Base-by-base conservation (phyloP, 2,888 invertebrate genomes). In the Cephonodes hylas region DNA sequence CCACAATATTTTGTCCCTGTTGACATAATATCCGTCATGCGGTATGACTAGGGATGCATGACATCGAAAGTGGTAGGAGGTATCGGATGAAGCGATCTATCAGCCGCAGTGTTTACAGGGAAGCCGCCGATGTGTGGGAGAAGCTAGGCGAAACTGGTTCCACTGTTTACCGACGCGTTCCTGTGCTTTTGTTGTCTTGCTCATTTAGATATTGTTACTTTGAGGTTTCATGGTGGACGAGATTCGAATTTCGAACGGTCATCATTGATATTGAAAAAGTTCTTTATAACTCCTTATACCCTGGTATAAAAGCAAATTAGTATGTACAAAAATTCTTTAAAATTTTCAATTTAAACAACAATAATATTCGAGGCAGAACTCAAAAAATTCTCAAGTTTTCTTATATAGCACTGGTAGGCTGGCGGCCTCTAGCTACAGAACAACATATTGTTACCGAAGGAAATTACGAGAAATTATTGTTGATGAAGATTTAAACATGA, bases 61-160 rank as follows among this genome's bases (percentile, higher is more conserved):
- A 76, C 74, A 79, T 77, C 65, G 68, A 73, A 74, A 77, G 77
- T 78, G 80, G 79, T 77, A 75, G 68, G 67, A 79, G 78, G 84
- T 89, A 89, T 91, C 89, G 77, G 79, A 86, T 90, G 84, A 88
- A 86, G 86, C 88, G 85, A 88, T 87, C 84, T 86, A 87, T 85
- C 84, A 76, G 76, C 86, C 86, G 79, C 87, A 91, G 83, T 66
- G 77, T 71, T 75, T 79, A 70, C 63, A 82, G 83, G 76, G 91
- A 91, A 91, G 86, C 90, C 89, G 75, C 80, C 73, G 66, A 83
- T 82, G 90, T 90, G 91, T 91, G 91, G 88, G 90, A 91, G 84
- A 83, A 64, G 77, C 75, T 75, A 77, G 75, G 77, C 79, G 74
- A 75, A 85, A 88, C 88, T 76, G 86, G 90, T 90, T 90, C 83